Percentiles rank a stretch among this genome's conserved stretches.
phyloP scores from a whole-genome alignment of 2,113 vertebrate species.

The Panthera leo region DNA sequence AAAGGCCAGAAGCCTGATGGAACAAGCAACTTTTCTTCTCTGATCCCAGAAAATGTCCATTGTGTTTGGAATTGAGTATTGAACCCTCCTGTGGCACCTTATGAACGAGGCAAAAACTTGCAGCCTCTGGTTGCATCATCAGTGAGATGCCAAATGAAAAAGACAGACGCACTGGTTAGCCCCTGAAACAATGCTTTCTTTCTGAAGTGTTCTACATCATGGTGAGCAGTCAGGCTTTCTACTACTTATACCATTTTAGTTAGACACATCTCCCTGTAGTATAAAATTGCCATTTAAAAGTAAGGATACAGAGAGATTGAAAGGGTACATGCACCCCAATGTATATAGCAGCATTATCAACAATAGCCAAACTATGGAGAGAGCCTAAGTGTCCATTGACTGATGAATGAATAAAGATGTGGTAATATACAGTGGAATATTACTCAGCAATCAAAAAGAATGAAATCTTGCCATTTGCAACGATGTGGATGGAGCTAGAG shows the following conservation, averaged over 20 bases:
- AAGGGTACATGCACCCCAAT: too few species aligned
- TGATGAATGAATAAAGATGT: too few species aligned
- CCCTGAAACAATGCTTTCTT: not conserved
- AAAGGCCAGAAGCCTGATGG: not conserved
- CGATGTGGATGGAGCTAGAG: too few species aligned
- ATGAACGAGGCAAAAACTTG: not conserved
- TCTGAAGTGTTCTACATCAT: not conserved
- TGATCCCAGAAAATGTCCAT: not conserved
- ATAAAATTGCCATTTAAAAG: not conserved
- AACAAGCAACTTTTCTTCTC: not conserved
- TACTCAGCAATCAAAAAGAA: too few species aligned
- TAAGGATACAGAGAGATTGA: too few species aligned
- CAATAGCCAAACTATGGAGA: too few species aligned
- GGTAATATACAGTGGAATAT: too few species aligned
- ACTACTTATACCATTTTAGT: not conserved
- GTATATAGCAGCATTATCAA: too few species aligned
- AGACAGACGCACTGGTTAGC: accelerated
- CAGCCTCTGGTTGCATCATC: not conserved
- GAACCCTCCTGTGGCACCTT: not conserved
- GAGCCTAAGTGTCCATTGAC: too few species aligned
- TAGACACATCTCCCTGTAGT: not conserved
- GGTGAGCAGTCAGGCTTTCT: not conserved
- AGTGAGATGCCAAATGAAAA: not conserved
- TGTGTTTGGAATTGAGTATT: not conserved
- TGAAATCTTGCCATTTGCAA: too few species aligned